These are phyloP conservation scores for Pseudolycoriella hygida DNA, from an alignment of 2,888 invertebrate species.

Conservation along the genomic window DNA sequence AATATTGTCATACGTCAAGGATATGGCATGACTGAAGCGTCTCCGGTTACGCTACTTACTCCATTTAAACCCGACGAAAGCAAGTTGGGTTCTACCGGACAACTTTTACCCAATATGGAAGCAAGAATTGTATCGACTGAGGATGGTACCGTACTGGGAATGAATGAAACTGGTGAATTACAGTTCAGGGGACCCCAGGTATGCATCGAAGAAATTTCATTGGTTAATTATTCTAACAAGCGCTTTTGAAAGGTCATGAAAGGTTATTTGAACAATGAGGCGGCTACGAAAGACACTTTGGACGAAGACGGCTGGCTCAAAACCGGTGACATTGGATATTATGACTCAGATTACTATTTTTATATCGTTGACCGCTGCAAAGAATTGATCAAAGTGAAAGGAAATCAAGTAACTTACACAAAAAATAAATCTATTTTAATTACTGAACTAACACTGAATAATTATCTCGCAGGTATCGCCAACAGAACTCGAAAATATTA, in stretches of 20 bases:
- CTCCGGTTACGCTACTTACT: conserved; percentile 44
- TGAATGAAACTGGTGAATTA: conserved; percentile 48
- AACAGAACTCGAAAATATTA: conserved; percentile 63
- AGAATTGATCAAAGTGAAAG: conserved; percentile 72
- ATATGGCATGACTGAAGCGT: conserved; percentile 51
- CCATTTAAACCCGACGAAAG: conserved; percentile 37
- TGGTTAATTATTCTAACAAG: background rate
- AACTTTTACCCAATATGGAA: conserved; percentile 46
- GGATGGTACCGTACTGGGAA: conserved; percentile 36
- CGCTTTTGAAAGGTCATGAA: conserved; percentile 37
- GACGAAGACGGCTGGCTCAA: conserved; percentile 47
- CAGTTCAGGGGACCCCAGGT: conserved; percentile 52
- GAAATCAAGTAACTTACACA: conserved; percentile 46
- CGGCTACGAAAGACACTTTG: conserved; percentile 44
- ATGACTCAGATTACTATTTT: background rate
- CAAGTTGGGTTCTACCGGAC: conserved; percentile 51
- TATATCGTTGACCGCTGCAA: conserved; percentile 43
- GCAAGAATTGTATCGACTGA: conserved; percentile 40
- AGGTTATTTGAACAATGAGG: conserved; percentile 48
- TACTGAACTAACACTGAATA: no score
- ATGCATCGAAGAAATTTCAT: background rate
- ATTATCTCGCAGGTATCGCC: conserved; percentile 55
- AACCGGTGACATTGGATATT: conserved; percentile 33
- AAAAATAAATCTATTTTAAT: no score
- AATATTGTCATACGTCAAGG: conserved; percentile 34